Percentiles rank a stretch among this genome's conserved stretches.
phyloP scores from a whole-genome alignment of 2,888 invertebrate species.

The Sminthurinus aureus region DNA sequence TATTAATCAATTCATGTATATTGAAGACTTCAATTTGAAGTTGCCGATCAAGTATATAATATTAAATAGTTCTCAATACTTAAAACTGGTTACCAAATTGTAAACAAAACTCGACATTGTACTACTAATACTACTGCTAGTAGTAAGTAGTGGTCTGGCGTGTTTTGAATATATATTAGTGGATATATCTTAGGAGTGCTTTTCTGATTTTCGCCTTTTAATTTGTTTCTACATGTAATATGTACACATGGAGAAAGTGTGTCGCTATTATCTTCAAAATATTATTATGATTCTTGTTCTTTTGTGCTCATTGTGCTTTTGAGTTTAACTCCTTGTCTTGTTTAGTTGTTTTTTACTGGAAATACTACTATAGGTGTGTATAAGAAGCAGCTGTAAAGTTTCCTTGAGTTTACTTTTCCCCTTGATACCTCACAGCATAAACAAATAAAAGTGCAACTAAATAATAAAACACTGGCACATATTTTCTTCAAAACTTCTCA shows the following conservation, averaged over 20 bases:
- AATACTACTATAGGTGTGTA: too few species aligned
- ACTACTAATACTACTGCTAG: background rate
- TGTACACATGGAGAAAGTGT: conserved; percentile 15
- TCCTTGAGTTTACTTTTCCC: too few species aligned
- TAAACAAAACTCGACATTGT: background rate
- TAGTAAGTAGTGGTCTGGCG: background rate
- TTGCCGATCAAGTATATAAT: background rate
- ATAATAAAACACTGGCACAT: too few species aligned
- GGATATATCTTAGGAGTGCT: background rate
- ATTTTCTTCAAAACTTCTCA: too few species aligned
- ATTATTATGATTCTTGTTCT: too few species aligned
- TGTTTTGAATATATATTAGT: background rate
- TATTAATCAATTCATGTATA: background rate
- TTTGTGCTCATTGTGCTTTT: too few species aligned
- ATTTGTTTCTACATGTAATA: conserved; percentile 4
- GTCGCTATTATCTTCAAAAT: conserved; percentile 13
- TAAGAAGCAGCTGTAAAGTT: too few species aligned
- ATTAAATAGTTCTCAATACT: background rate
- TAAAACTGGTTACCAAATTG: background rate
- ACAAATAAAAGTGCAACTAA: too few species aligned
- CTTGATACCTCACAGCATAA: too few species aligned
- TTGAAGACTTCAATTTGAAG: too few species aligned
- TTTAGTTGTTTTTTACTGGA: too few species aligned
- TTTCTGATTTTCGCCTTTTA: conserved; percentile 18
- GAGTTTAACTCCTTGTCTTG: too few species aligned